Base-by-base conservation (phyloP, 2,113 vertebrate genomes). In the Saimiri boliviensis region DNA sequence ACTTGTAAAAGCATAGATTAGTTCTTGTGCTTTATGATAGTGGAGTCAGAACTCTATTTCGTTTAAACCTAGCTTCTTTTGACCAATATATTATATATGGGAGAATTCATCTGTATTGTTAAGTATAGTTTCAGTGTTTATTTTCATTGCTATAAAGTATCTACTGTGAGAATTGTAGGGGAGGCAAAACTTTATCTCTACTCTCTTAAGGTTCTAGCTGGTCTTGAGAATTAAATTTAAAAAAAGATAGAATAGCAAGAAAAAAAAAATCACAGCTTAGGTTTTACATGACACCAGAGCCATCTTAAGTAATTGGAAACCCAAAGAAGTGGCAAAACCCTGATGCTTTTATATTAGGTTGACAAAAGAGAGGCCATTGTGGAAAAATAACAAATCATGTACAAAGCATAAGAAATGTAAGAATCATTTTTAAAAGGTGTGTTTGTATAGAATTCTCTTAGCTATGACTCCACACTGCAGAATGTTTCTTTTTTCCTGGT, bases 131-230 rank as follows among this genome's bases (percentile, higher is more conserved):
- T 89, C 74, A 86, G 20, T 37, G 30, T 42, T 66, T 37, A 35
- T 89, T 97, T 68, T 79, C 16, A 83, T 73, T 92, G 25, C 3
- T 27, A 4, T 47, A 8, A 27, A 37, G 35, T 76, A 86, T 89
- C 35, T 35, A 86, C 49, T 63, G 0, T 52, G 54, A 97, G 14
- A 56, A 37, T 35, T 52, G 6, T 49, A 21, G 11, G 21, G 11
- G 10, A 76, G 11, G 4, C 8, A 6, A 52, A 52, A 23, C 17
- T 27, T 73, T 21, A 32, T 25, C 21, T 60, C 23, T 58, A 12
- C 1, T 5, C 4, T 37, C 19, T 37, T 13, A 52, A 5, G 13
- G 12, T 52, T 9, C 27, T 56, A n/a, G 13, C 2, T 52, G 2
- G n/a, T 86, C 58, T 9, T 12, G n/a, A 68, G 19, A 76, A 49